These are phyloP conservation scores for Petromus typicus DNA, from an alignment of 2,113 vertebrate genomes.

Conservation along the genomic window DNA sequence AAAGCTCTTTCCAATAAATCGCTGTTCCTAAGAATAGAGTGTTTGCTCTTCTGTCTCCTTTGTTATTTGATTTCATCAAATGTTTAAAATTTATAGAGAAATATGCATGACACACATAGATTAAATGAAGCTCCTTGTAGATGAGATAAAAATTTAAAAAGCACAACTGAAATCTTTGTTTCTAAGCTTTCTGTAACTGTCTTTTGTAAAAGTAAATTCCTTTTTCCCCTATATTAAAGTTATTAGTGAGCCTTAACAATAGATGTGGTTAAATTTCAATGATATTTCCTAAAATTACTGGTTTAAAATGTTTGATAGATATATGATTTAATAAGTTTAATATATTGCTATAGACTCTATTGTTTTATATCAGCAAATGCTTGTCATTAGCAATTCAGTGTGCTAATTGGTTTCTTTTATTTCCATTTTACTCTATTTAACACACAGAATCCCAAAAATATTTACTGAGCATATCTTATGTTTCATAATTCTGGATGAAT, in stretches of 20 bases:
- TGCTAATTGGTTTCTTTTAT: background rate
- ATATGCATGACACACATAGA: background rate
- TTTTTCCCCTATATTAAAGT: background rate
- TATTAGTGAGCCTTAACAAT: background rate
- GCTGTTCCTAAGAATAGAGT: slow-evolving; percentile 3
- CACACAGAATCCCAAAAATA: background rate
- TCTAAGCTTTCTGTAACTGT: background rate
- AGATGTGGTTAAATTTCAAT: background rate
- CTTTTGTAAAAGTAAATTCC: background rate
- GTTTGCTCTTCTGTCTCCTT: background rate
- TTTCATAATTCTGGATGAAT: background rate
- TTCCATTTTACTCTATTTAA: background rate
- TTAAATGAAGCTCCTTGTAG: background rate
- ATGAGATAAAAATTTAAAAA: background rate
- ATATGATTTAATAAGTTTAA: slow-evolving; percentile 1
- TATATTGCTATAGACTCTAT: background rate
- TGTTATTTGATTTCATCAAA: slow-evolving; percentile 1
- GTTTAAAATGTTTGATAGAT: background rate
- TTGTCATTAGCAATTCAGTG: background rate
- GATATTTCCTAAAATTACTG: background rate
- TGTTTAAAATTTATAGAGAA: background rate
- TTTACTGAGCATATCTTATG: background rate
- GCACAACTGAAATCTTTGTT: background rate
- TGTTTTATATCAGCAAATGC: background rate
- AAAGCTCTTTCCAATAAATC: slow-evolving; percentile 10